A percentile compares a stretch with the other conserved stretches of the same genome.
phyloP scores from a whole-genome alignment of 1,140 invertebrate species.

The Drosophila nikananu region DNA sequence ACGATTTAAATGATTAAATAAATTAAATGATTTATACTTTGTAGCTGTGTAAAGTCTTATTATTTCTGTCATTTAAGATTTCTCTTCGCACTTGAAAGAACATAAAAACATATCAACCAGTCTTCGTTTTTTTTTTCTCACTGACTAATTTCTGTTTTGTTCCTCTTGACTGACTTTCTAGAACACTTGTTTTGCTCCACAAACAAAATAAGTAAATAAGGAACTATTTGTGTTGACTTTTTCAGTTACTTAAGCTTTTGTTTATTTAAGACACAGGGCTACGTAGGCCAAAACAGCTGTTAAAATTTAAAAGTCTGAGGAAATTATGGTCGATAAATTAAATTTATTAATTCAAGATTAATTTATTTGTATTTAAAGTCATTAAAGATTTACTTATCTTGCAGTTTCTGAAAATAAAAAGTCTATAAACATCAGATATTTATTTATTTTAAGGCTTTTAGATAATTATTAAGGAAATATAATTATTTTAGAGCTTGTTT shows the following conservation, averaged over 20 bases:
- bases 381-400: background rate
- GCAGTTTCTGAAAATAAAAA: background rate
- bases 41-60: background rate
- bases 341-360: background rate
- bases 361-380: background rate
- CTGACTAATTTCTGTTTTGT: constrained; percentile 18
- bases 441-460: background rate
- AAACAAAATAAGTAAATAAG: constrained; percentile 29
- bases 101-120: background rate
- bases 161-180: constrained; percentile 35
- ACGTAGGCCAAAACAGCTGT: constrained; percentile 4
- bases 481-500: background rate
- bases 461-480: background rate
- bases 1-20: constrained; percentile 9
- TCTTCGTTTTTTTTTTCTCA: background rate
- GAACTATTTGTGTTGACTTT: constrained; percentile 29
- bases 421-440: background rate
- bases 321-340: background rate
- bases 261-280: background rate
- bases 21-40: too few species aligned
- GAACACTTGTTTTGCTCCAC: constrained; percentile 40
- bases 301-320: background rate
- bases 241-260: background rate
- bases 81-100: background rate
- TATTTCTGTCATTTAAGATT: constrained; percentile 16